Conservation (phyloP, 2,888 invertebrate genomes). For the Pyrrhosoma nymphula region DNA sequence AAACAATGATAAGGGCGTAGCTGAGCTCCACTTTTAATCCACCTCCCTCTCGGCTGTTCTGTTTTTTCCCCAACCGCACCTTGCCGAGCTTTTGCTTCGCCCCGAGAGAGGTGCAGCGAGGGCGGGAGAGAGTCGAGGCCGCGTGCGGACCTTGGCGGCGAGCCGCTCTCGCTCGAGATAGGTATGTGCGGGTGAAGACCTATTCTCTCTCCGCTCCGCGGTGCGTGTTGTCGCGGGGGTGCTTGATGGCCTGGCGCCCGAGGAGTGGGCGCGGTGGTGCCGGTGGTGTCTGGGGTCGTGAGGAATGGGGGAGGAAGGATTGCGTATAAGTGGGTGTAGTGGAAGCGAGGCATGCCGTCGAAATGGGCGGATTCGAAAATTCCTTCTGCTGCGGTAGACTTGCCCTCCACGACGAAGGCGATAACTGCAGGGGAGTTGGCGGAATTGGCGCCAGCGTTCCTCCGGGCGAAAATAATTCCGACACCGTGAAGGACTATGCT, state of each 20-base stretch:
- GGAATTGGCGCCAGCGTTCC: not conserved
- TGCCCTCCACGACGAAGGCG: not conserved
- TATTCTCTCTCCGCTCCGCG: not conserved
- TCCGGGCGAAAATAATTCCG: not conserved
- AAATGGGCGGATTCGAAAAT: not conserved
- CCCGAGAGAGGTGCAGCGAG: not conserved
- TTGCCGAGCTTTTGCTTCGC: too few relatives aligned
- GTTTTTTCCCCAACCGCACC: not conserved
- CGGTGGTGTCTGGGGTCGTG: not conserved
- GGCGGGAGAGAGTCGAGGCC: not conserved
- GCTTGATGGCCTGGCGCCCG: not conserved
- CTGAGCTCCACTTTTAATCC: constrained; percentile 11
- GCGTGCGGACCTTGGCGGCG: not conserved
- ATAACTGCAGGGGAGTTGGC: not conserved
- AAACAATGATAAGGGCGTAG: not conserved
- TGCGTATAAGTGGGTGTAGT: not conserved
- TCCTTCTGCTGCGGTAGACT: not conserved
- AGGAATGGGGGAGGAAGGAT: not conserved
- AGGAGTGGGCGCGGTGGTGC: not conserved
- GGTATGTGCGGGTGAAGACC: not conserved
- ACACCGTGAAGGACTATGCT: not conserved
- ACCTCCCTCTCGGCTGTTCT: not conserved
- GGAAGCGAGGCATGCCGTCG: not conserved
- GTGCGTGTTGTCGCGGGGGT: not conserved
- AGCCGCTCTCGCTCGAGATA: not conserved